Evolutionary conservation across 2,113 vertebrate genomes (phyloP), one percentile per base, ranked within the genome.

Genomic region (Eonycteris spelaea): DNA sequence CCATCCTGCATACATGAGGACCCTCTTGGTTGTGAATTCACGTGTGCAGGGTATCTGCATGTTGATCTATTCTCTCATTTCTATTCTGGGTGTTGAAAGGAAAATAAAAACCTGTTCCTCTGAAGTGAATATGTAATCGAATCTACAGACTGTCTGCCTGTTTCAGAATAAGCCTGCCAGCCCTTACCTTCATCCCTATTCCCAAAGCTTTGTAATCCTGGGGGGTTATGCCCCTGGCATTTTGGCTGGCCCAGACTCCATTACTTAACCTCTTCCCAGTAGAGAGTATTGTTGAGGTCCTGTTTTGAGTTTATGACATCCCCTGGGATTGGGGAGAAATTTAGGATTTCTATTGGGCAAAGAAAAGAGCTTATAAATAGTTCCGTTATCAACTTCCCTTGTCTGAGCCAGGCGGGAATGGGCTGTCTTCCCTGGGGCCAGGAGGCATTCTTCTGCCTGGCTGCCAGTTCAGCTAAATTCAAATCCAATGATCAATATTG

Each of bases 361-460:
- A 91, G 95, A 78, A 88, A 85, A 59, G 33, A 33, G 55, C 6
- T 95, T 80, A 86, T 77, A 96, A 91, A 75, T 86, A 86, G 77
- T 78, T 94, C 24, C 28, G 38, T 26, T 91, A 61, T 89, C 67
- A 91, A 43, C 57, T 96, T 91, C 84, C 83, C 63, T 95, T 73
- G 21, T 40, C 30, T 9, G 55, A 65, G 82, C 71, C 55, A 65
- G 78, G 77, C 13, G 53, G 68, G 68, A 93, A 84, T 88, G 95
- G 77, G 57, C 75, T 21, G 14, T 45, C 79, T 86, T 84, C 95
- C 84, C 71, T 70, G 43, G 48, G 40, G 40, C 59, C 21, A 65
- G 57, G 28, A 88, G 74, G n/a, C 11, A 7, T 95, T 38, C 67
- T 91, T 91, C 5, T 78, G 21, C 55, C 74, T 92, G 77, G 51